Percentiles rank a stretch among this genome's conserved stretches.
Conservation (phyloP, 2,113 vertebrate genomes). For the Pyrgilauda ruficollis region DNA sequence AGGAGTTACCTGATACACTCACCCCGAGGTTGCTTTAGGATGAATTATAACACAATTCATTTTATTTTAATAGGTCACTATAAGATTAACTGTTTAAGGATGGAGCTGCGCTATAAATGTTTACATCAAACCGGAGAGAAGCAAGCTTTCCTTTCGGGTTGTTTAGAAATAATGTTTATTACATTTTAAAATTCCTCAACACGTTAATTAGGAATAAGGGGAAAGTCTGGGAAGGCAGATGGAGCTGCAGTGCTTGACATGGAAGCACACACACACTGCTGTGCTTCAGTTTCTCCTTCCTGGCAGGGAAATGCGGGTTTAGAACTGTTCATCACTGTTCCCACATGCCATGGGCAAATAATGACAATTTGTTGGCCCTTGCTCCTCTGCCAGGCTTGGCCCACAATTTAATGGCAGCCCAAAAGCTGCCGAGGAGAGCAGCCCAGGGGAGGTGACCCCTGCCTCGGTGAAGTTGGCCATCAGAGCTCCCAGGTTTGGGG, state of each 20-base stretch:
- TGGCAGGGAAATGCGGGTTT: not conserved
- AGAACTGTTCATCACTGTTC: not conserved
- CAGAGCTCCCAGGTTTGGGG: not conserved
- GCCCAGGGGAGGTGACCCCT: not conserved
- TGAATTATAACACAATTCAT: constrained; percentile 74
- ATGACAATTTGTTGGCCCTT: not conserved
- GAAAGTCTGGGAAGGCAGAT: constrained; percentile 2
- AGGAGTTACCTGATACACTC: constrained; percentile 66
- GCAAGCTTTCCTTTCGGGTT: constrained; percentile 16
- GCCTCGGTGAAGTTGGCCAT: not conserved
- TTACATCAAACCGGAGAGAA: constrained; percentile 54
- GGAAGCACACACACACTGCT: not conserved
- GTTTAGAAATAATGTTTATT: constrained; percentile 56
- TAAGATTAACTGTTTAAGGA: constrained; percentile 74
- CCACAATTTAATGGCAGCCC: not conserved
- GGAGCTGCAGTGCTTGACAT: not conserved
- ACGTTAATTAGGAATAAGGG: constrained; percentile 36
- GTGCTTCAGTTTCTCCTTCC: not conserved
- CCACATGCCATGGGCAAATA: not conserved
- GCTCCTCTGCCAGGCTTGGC: not conserved
- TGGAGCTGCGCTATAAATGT: constrained; percentile 63
- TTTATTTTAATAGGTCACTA: constrained; percentile 72
- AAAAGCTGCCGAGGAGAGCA: not conserved
- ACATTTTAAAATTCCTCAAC: constrained; percentile 52
- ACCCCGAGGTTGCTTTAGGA: constrained; percentile 65